Evolutionary conservation across 2,888 invertebrate species (phyloP), one percentile per base, ranked within the genome.

Genomic region (Gymnosoma rotundatum): DNA sequence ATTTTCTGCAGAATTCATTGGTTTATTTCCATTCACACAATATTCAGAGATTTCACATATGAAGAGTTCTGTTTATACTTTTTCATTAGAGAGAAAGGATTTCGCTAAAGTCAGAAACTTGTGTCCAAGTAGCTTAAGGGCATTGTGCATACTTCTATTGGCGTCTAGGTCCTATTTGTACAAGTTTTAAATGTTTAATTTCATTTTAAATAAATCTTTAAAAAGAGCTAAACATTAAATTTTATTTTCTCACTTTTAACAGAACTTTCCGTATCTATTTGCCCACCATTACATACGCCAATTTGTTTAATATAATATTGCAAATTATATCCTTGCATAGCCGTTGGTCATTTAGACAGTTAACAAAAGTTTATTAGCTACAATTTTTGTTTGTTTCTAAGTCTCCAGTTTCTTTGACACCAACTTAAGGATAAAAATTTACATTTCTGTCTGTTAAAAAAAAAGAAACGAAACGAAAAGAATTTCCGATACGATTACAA

Each of bases 291-390:
- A 38, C 16, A 48, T 38, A 36, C 12, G 50, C 14, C 67, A 67
- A 67, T 60, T 76, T 76, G 25, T 56, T 61, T 61, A 52, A 78
- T 42, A 54, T 20, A 78, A 69, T 42, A 69, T 18, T 42, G 20
- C 67, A 78, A 69, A 78, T 78, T 52, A 61, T 61, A 52, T 21
- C 18, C 52, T 54, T 78, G 38, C 52, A 38, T 54, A 42, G 69
- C 72, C 50, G 52, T 50, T 73, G 79, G 73, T 58, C 73, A 66
- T 67, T 9, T 45, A 38, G n/a, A 54, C 32, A 66, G 21, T 42
- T 42, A 21, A 58, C 32, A 50, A 6, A 60, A 48, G 32, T 48
- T 52, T 18, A 12, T 52, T 73, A 38, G n/a, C 25, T 14, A 12
- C 14, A 12, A 14, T 42, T 14, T 42, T 3, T 3, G 2, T 42